Conservation (phyloP, 2,888 invertebrate genomes). For the Drosophila rubida region DNA sequence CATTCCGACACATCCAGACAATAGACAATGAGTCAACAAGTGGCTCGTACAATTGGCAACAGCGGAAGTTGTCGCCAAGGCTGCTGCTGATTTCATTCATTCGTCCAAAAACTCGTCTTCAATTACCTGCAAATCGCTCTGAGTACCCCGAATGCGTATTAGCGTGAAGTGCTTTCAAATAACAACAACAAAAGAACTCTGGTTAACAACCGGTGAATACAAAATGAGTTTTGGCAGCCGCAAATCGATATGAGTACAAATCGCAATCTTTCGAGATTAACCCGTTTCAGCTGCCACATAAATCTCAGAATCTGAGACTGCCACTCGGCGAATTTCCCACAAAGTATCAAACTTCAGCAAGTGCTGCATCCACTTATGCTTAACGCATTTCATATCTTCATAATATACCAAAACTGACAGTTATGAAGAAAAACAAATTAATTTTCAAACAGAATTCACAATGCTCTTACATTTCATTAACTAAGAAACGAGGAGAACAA, state of each 20-base stretch:
- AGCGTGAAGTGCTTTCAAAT: neutral
- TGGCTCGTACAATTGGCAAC: slow-evolving; percentile 56
- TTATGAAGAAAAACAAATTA: neutral
- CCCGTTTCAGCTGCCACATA: slow-evolving; percentile 29
- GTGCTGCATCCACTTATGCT: slow-evolving; percentile 41
- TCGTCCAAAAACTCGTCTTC: slow-evolving; percentile 49
- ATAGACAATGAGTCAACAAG: slow-evolving; percentile 37
- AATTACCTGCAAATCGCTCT: slow-evolving; percentile 63
- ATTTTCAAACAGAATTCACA: neutral
- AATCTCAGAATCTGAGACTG: slow-evolving; percentile 20
- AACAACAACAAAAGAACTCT: slow-evolving; percentile 17
- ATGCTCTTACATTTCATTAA: slow-evolving; percentile 1
- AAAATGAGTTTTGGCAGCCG: slow-evolving; percentile 50
- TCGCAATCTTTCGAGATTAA: slow-evolving; percentile 6
- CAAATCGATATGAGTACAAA: slow-evolving; percentile 32
- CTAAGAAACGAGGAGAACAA: too few relatives aligned
- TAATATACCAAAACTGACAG: slow-evolving; percentile 43
- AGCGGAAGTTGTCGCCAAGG: slow-evolving; percentile 68
- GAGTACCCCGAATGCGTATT: neutral
- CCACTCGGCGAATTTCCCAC: slow-evolving; percentile 62
- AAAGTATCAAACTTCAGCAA: slow-evolving; percentile 66
- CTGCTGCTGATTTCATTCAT: slow-evolving; percentile 70
- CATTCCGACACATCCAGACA: slow-evolving; percentile 41
- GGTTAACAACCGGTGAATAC: slow-evolving; percentile 48
- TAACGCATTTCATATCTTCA: slow-evolving; percentile 37